Evolutionary conservation across 2,797 vertebrate species (phyloP).

Genomic region (Trachurus trachurus): DNA sequence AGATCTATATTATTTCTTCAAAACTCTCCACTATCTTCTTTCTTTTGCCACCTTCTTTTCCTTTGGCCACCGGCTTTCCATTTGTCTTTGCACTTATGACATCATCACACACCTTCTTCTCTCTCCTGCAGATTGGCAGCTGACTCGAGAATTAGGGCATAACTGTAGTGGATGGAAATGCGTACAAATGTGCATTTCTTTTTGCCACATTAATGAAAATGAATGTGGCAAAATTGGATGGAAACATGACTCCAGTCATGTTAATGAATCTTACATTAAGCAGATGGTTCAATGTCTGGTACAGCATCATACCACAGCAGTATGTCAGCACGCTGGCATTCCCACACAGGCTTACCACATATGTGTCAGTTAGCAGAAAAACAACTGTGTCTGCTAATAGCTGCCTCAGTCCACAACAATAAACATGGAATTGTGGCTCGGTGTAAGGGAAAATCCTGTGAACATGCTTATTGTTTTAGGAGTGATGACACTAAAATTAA

Average conservation of each 20-base stretch:
- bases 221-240: too few relatives aligned
- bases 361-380: not conserved
- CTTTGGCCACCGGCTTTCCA: too few relatives aligned
- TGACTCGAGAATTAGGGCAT: too few relatives aligned
- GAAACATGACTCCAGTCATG: not conserved
- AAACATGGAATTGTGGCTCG: conserved; percentile 29
- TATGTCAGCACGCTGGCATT: not conserved
- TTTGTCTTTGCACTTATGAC: too few relatives aligned
- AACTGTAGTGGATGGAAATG: too few relatives aligned
- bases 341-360: not conserved
- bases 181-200: too few relatives aligned
- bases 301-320: not conserved
- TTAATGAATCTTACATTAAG: not conserved
- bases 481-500: conserved; percentile 19
- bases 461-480: conserved; percentile 30
- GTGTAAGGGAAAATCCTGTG: conserved; percentile 23
- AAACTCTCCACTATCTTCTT: too few relatives aligned
- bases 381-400: not conserved
- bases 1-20: too few relatives aligned
- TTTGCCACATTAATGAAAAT: too few relatives aligned
- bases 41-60: too few relatives aligned
- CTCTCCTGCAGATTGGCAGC: too few relatives aligned
- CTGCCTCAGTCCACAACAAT: conserved; percentile 20
- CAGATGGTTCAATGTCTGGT: not conserved
- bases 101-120: too few relatives aligned